Percentiles rank a stretch among this genome's conserved stretches.
Conservation (phyloP, 1,140 invertebrate species). For the Temnothorax curvispinosus region DNA sequence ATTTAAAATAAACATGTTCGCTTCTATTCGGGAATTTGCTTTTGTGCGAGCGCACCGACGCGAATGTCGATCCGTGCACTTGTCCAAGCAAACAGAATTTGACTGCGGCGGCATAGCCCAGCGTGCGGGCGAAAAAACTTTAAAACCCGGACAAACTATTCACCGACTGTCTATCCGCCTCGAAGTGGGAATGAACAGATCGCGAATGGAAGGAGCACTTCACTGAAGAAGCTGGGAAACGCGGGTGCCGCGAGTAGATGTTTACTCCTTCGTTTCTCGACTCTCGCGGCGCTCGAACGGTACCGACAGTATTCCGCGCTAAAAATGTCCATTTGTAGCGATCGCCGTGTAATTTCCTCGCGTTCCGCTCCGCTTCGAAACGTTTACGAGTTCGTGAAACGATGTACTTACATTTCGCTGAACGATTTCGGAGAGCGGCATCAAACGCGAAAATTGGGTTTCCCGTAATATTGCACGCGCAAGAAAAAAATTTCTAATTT, state of each 20-base stretch:
- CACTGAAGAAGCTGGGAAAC: constrained; percentile 62
- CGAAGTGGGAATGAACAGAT: constrained; percentile 49
- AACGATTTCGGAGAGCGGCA: constrained; percentile 38
- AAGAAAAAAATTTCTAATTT: background rate
- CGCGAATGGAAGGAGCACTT: constrained; percentile 52
- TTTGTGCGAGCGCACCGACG: constrained; percentile 12
- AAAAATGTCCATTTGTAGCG: constrained; percentile 38
- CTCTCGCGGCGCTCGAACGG: background rate
- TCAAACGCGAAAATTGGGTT: constrained; percentile 35
- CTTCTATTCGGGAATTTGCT: constrained; percentile 47
- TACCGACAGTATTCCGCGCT: constrained; percentile 5
- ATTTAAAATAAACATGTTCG: constrained; percentile 53
- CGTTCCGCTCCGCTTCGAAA: constrained; percentile 32
- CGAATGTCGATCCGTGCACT: constrained; percentile 51
- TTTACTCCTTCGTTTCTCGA: constrained; percentile 47
- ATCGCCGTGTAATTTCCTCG: constrained; percentile 52
- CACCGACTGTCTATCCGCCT: constrained; percentile 37
- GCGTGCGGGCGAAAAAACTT: constrained; percentile 21
- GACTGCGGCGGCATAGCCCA: constrained; percentile 43
- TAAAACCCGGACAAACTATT: constrained; percentile 54
- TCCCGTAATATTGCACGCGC: background rate
- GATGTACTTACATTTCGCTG: constrained; percentile 27
- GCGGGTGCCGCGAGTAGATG: constrained; percentile 24
- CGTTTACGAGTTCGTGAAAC: constrained; percentile 39
- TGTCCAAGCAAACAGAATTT: constrained; percentile 59